Evolutionary conservation across 1,140 invertebrate species (phyloP).

Genomic region (Cydia splendana): DNA sequence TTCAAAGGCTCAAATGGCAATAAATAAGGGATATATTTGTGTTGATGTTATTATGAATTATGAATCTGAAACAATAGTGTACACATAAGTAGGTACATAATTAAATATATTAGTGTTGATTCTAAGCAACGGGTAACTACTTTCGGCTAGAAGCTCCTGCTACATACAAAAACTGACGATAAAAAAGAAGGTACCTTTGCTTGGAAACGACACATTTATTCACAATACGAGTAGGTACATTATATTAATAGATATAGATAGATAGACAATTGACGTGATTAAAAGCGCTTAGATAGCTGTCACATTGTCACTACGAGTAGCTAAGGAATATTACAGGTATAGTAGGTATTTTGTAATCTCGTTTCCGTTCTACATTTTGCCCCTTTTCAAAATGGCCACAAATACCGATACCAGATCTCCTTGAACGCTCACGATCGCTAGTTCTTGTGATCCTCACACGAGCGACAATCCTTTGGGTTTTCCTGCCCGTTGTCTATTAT

Average conservation of each 20-base stretch:
- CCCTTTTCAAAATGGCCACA: constrained; percentile 6
- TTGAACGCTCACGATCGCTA: constrained; percentile 1
- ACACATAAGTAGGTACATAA: background rate
- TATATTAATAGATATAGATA: background rate
- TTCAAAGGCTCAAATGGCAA: constrained; percentile 1
- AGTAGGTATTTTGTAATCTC: background rate
- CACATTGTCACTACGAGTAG: background rate
- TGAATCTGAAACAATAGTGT: background rate
- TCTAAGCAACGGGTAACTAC: background rate
- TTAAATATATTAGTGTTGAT: background rate
- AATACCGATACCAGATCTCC: background rate
- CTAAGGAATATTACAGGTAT: constrained; percentile 15
- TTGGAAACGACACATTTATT: too few relatives aligned
- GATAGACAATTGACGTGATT: background rate
- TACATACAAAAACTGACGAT: too few relatives aligned
- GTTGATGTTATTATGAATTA: background rate
- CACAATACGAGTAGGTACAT: background rate
- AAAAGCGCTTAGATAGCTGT: background rate
- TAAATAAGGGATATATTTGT: background rate
- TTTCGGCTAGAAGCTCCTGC: background rate
- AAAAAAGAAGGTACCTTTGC: too few relatives aligned
- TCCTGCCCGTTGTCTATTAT: constrained; percentile 10
- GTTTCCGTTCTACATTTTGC: background rate
- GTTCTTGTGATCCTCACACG: constrained; percentile 2
- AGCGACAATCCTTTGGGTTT: constrained; percentile 8